Percentiles rank a stretch among this genome's conserved stretches.
Conservation (phyloP, 2,888 invertebrate genomes). For the Sympetrum striolatum region DNA sequence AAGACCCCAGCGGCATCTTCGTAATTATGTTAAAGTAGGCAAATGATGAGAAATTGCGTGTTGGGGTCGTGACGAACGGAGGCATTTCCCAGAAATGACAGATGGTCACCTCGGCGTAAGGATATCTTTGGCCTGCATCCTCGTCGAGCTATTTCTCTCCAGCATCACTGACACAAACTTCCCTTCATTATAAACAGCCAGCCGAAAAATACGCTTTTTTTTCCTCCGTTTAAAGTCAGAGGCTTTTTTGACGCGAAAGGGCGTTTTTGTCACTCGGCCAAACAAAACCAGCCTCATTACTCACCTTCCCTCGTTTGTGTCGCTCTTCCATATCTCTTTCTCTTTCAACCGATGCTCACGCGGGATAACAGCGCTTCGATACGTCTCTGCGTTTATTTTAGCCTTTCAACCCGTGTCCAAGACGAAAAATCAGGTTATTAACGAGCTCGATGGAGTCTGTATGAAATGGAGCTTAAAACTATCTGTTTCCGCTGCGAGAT, state of each 20-base stretch:
- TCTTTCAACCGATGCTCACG: conserved; percentile 18
- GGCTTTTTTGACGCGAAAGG: not conserved
- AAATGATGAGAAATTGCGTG: conserved; percentile 42
- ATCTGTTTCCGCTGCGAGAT: not conserved
- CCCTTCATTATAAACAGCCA: conserved; percentile 25
- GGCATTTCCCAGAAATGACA: conserved; percentile 10
- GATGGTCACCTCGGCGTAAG: not conserved
- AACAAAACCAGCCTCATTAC: conserved; percentile 34
- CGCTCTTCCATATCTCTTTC: conserved; percentile 2
- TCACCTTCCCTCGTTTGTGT: conserved; percentile 39
- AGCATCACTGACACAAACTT: not conserved
- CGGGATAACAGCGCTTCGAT: conserved; percentile 18
- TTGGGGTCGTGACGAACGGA: conserved; percentile 5
- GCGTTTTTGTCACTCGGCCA: conserved; percentile 32
- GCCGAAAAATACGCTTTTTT: not conserved
- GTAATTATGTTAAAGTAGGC: conserved; percentile 17
- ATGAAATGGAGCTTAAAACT: not conserved
- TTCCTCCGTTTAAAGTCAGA: not conserved
- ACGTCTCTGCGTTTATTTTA: conserved; percentile 34
- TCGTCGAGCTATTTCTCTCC: not conserved
- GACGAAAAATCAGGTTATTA: not conserved
- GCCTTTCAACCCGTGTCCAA: not conserved
- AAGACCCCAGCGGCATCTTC: conserved; percentile 4
- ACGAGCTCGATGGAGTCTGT: not conserved
- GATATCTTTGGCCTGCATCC: not conserved